These are phyloP conservation scores for Sabatieria punctata DNA, from an alignment of 2,888 invertebrate species.

Conservation along the genomic window DNA sequence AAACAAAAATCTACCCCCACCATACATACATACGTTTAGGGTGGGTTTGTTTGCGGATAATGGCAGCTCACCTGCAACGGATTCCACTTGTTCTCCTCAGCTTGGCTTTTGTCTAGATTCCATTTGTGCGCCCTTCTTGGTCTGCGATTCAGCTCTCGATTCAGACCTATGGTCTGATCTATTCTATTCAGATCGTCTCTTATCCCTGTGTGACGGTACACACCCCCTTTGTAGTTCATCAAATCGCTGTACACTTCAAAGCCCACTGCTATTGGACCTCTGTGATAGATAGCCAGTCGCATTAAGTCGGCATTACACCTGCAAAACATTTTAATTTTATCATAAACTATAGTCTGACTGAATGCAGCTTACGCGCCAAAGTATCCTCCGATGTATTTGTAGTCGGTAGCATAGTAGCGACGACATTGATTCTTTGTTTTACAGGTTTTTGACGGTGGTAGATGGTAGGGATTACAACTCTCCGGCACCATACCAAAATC, in stretches of 20 bases:
- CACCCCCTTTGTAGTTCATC: slow-evolving; percentile 31
- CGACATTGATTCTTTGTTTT: slow-evolving; percentile 26
- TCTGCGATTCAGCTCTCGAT: too few species aligned
- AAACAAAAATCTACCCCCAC: too few species aligned
- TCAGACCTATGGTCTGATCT: not conserved
- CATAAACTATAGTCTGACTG: too few species aligned
- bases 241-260: slow-evolving; percentile 38
- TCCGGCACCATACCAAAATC: slow-evolving; percentile 38
- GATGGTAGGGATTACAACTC: slow-evolving; percentile 36
- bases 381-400: slow-evolving; percentile 39
- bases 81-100: slow-evolving; percentile 26
- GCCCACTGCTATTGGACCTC: slow-evolving; percentile 37
- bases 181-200: slow-evolving; percentile 5
- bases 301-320: slow-evolving; percentile 38
- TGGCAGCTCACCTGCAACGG: slow-evolving; percentile 33
- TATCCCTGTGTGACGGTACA: slow-evolving; percentile 35
- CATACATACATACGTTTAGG: too few species aligned
- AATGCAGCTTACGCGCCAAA: slow-evolving; percentile 36
- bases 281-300: slow-evolving; percentile 34
- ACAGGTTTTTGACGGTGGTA: not conserved
- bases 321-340: too few species aligned
- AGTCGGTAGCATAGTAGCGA: slow-evolving; percentile 35
- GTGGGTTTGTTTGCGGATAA: too few species aligned
- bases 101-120: too few species aligned
- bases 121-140: too few species aligned